phyloP scores from a whole-genome alignment of 1,140 invertebrate genomes.

The Calosoma granatense region DNA sequence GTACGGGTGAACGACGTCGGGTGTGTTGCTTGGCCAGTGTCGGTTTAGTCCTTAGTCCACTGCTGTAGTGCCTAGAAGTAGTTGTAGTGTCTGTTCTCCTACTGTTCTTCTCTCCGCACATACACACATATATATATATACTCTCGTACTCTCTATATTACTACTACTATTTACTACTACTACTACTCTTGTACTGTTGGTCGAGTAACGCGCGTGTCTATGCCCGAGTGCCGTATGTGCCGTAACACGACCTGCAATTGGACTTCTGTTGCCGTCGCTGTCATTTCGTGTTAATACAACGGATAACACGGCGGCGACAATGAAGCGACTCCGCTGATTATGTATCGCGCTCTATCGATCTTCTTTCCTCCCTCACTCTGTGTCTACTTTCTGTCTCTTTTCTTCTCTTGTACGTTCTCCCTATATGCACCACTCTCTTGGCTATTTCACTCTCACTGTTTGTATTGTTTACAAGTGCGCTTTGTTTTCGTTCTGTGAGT shows the following conservation, averaged over 20 bases:
- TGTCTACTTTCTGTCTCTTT: background rate
- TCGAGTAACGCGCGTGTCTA: background rate
- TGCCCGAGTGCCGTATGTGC: too few relatives aligned
- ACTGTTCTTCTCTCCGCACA: background rate
- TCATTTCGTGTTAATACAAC: too few relatives aligned
- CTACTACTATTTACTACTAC: too few relatives aligned
- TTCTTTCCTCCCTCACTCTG: background rate
- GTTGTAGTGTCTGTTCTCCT: background rate
- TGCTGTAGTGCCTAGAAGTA: constrained; percentile 8
- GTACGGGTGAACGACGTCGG: too few relatives aligned
- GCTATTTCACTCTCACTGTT: background rate
- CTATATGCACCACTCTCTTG: background rate
- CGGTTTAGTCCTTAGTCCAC: constrained; percentile 1
- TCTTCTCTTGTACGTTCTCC: background rate
- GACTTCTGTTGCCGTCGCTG: too few relatives aligned
- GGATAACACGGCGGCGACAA: too few relatives aligned
- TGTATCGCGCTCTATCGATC: constrained; percentile 2
- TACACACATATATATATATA: too few relatives aligned
- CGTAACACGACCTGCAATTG: too few relatives aligned
- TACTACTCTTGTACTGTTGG: background rate
- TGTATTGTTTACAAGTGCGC: background rate
- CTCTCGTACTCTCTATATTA: too few relatives aligned
- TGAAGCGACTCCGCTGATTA: background rate
- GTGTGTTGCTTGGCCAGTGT: background rate
- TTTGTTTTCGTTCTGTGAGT: background rate